Evolutionary conservation across 2,797 vertebrate species (phyloP).

Genomic region (Pseudocheirus occidentalis): DNA sequence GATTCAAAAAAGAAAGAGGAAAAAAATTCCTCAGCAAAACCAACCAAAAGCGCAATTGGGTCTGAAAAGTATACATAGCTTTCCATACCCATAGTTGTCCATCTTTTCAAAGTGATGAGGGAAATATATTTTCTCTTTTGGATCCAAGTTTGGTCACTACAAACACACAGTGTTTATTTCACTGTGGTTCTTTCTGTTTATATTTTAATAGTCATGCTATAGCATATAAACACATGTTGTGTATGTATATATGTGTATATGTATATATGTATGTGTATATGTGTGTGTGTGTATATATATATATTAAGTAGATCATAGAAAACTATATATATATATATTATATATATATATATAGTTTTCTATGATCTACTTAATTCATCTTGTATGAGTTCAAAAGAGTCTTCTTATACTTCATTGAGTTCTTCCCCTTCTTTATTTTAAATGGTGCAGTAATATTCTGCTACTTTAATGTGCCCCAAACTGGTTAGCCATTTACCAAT

Average conservation of each 20-base stretch:
- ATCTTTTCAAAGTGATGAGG: neutral
- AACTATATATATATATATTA: too few species aligned
- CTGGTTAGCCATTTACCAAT: neutral
- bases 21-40: neutral
- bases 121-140: conserved; percentile 42
- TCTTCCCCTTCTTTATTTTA: neutral
- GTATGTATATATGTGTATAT: too few species aligned
- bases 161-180: neutral
- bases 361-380: neutral
- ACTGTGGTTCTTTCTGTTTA: neutral
- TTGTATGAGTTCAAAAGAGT: neutral
- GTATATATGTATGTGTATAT: too few species aligned
- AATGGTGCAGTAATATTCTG: neutral
- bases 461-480: neutral
- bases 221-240: too few species aligned
- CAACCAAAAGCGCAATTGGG: neutral
- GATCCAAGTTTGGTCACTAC: neutral
- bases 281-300: too few species aligned
- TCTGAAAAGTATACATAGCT: neutral
- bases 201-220: neutral
- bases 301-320: too few species aligned
- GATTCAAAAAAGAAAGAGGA: neutral
- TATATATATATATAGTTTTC: too few species aligned
- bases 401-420: neutral
- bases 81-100: neutral